phyloP scores from a whole-genome alignment of 2,797 vertebrate genomes.

The Halcyon badia region DNA sequence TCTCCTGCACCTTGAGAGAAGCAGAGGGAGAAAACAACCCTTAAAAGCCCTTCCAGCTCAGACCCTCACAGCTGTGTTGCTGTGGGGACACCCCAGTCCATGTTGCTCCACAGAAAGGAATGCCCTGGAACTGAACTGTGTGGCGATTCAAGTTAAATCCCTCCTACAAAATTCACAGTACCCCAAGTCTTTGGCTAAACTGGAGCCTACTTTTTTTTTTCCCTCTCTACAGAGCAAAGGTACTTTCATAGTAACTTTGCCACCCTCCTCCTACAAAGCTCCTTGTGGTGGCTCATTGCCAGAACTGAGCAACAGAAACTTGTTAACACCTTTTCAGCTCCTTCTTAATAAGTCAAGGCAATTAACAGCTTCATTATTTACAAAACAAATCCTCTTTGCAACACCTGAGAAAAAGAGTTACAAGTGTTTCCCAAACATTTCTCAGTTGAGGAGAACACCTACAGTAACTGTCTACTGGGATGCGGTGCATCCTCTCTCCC shows the following conservation, averaged over 20 bases:
- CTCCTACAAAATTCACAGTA: not conserved
- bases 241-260: not conserved
- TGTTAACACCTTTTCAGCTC: conserved; percentile 49
- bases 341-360: conserved; percentile 54
- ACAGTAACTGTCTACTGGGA: not conserved
- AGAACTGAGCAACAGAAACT: conserved; percentile 3
- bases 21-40: not conserved
- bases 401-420: conserved; percentile 62
- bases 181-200: not conserved
- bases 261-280: not conserved
- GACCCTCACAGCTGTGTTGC: not conserved
- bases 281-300: not conserved
- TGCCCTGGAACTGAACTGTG: not conserved
- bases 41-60: not conserved
- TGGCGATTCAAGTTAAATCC: not conserved
- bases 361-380: conserved; percentile 67
- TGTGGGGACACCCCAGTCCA: not conserved
- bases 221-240: not conserved
- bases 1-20: not conserved
- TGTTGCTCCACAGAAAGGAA: fast-evolving
- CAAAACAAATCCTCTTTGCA: conserved; percentile 66
- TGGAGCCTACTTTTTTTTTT: not conserved
- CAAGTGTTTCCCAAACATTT: conserved; percentile 62
- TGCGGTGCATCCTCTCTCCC: not conserved
- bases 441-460: not conserved